These are phyloP conservation scores for Nomada flava DNA, from an alignment of 2,888 invertebrate genomes.

Conservation along the genomic window DNA sequence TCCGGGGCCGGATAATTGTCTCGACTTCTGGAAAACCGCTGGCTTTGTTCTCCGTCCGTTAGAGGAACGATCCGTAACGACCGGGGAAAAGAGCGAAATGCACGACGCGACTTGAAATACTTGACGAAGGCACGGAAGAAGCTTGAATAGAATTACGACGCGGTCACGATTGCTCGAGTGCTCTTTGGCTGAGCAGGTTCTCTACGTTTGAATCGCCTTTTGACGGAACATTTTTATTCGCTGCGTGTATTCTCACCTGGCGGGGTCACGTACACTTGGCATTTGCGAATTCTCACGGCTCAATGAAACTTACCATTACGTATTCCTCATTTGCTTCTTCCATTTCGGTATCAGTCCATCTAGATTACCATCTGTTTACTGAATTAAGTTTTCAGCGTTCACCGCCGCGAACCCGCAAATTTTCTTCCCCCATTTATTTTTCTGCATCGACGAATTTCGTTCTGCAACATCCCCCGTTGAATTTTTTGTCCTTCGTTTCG, in stretches of 20 bases:
- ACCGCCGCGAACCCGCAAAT: no score
- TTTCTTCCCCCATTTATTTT: no score
- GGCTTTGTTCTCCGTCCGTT: constrained; percentile 40
- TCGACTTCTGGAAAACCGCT: constrained; percentile 45
- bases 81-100: constrained; percentile 21
- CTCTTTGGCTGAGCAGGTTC: constrained; percentile 1
- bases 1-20: constrained; percentile 52
- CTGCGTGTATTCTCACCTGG: background rate
- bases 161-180: constrained; percentile 13
- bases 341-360: no score
- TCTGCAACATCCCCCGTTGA: no score
- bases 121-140: constrained; percentile 10
- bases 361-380: no score
- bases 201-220: background rate
- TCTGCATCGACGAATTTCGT: no score
- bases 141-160: constrained; percentile 14
- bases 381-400: no score
- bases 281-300: no score
- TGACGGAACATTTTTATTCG: background rate
- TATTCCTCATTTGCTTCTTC: no score
- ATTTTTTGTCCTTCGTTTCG: no score
- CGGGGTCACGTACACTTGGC: background rate
- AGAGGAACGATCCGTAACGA: constrained; percentile 43
- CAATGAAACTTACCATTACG: no score
- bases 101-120: constrained; percentile 25